Base-by-base conservation (phyloP, 2,888 invertebrate species). In the Drosophila heteroneura region DNA sequence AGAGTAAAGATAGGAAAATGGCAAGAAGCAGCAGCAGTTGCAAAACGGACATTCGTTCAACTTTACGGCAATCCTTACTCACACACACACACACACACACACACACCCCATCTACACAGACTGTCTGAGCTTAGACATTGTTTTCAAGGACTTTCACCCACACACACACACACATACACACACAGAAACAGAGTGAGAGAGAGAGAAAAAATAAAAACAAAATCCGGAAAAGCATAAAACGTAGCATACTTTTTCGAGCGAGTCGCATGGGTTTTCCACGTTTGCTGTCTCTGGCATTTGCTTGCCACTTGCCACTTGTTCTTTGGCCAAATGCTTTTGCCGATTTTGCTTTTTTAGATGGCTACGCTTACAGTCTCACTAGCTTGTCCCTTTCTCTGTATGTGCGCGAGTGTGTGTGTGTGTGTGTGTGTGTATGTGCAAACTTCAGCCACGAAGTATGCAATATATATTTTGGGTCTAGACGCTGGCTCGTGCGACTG, bases 401-500 rank as follows among this genome's bases (percentile, higher is more conserved):
- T 53, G 22, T 63, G 52, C 41, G 9, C 51, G 22, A 47, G 39
- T 22, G 22, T 30, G 30, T 49, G 39, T 52, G 32, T 30, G 33
- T 65, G 22, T 68, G 44, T 66, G 49, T 74, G 52, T 72, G 64
- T 72, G 76, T n/a, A n/a, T 70, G 70, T 66, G 75, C 65, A 70
- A 85, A 85, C 85, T 85, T 85, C 86, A 89, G 74, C 75, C 76
- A 75, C 82, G 76, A 85, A 85, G 86, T 82, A 80, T 87, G 87
- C 83, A 85, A 87, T 89, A 87, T 87, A 89, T 89, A 35, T 89
- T 89, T 89, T 83, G 89, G 89, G 79, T 83, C 83, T 83, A 78
- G 83, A 79, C 82, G 79, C 74, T 76, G 57, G 58, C 70, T 74
- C 64, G 74, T 82, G 76, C 67, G 67, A 72, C 77, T 78, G 79